Evolutionary conservation across 2,888 invertebrate species (phyloP).

Genomic region (Therioaphis trifolii): DNA sequence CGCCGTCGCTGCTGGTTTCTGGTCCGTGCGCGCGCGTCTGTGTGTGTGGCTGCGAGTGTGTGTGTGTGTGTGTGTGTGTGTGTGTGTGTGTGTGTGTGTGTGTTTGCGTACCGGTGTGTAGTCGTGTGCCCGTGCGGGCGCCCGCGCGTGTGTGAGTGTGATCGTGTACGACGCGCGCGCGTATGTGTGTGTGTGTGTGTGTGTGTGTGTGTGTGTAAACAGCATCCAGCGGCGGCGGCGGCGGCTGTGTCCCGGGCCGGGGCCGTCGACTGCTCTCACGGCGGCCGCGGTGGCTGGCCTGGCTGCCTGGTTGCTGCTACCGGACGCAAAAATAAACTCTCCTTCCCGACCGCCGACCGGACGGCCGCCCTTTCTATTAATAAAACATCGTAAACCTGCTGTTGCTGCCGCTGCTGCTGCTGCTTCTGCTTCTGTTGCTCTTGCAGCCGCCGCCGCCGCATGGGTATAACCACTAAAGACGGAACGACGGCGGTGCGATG

Average conservation of each 20-base stretch:
- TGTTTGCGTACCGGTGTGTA: too few species aligned
- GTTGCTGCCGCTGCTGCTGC: background rate
- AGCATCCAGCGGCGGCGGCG: slow-evolving; percentile 45
- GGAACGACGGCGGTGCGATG: background rate
- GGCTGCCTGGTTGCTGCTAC: slow-evolving; percentile 26
- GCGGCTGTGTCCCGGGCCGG: slow-evolving; percentile 42
- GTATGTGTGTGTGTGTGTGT: background rate
- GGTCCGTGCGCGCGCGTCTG: background rate
- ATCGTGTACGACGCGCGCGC: background rate
- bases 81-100: too few species aligned
- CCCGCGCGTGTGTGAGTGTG: background rate
- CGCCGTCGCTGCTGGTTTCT: slow-evolving; percentile 38
- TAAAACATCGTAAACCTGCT: slow-evolving; percentile 35
- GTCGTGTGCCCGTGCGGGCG: background rate
- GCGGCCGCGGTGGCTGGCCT: slow-evolving; percentile 6
- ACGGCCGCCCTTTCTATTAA: slow-evolving; percentile 54
- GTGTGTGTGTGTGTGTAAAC: background rate
- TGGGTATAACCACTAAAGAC: background rate
- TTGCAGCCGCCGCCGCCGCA: background rate
- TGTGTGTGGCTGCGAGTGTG: too few species aligned
- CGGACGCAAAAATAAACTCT: slow-evolving; percentile 58
- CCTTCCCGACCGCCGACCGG: slow-evolving; percentile 48
- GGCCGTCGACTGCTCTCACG: slow-evolving; percentile 31
- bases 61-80: background rate
- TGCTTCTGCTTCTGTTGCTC: background rate